These are phyloP conservation scores for Origma solitaria DNA, from an alignment of 2,113 vertebrate genomes.

Conservation along the genomic window DNA sequence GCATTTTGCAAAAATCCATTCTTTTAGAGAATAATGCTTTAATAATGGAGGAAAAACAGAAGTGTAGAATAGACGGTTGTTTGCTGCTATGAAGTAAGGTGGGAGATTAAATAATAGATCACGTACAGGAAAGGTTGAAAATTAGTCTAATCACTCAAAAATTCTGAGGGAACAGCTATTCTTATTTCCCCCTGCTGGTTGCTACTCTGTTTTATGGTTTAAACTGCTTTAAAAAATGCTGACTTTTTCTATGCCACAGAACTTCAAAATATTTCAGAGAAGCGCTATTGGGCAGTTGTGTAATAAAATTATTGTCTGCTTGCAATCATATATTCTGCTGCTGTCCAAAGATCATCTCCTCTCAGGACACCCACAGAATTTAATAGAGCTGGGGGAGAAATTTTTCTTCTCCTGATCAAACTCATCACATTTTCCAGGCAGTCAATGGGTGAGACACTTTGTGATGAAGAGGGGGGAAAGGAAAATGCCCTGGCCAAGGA, in stretches of 20 bases:
- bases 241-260: neutral
- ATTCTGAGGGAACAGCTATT: neutral
- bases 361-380: neutral
- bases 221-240: constrained; percentile 8
- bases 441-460: neutral
- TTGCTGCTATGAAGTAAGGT: neutral
- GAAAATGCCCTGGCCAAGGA: neutral
- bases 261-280: neutral
- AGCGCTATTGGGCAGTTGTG: neutral
- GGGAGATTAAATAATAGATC: constrained; percentile 32
- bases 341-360: neutral
- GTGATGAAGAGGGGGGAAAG: neutral
- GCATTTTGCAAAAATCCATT: neutral
- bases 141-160: constrained; percentile 20
- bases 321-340: neutral
- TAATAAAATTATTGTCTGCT: neutral
- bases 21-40: neutral
- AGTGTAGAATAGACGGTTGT: neutral
- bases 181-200: neutral
- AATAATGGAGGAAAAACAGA: neutral
- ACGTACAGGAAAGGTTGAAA: neutral
- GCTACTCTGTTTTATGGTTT: neutral
- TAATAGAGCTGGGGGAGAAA: neutral
- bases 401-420: neutral
- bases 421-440: neutral